Conservation (phyloP, 2,113 vertebrate genomes). For the Grammomys dolichurus region DNA sequence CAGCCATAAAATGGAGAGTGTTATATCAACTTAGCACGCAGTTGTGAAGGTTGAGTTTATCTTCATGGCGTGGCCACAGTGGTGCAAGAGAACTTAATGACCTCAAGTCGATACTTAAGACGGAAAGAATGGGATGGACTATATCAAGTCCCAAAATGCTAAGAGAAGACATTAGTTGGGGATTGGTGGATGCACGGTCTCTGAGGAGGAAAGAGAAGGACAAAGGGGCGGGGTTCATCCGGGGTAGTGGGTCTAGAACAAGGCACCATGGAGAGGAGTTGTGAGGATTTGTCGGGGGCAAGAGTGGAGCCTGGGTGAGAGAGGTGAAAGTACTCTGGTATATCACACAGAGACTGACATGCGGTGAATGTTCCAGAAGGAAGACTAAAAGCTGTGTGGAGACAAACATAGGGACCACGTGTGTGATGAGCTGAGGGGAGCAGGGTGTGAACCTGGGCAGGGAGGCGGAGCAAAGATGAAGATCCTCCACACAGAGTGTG, state of each 20-base stretch:
- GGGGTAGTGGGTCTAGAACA: neutral
- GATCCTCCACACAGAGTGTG: too few species aligned
- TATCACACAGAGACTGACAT: neutral
- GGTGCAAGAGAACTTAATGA: neutral
- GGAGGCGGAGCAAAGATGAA: neutral
- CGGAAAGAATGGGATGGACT: neutral
- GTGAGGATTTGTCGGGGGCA: neutral
- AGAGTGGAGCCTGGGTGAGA: neutral
- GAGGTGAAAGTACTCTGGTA: neutral
- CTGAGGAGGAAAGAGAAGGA: neutral
- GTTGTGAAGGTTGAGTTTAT: neutral
- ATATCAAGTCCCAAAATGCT: neutral
- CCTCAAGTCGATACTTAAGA: constrained; percentile 25
- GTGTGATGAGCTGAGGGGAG: neutral
- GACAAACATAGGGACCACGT: too few species aligned
- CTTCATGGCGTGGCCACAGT: neutral
- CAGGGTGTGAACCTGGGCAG: neutral
- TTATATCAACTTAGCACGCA: neutral
- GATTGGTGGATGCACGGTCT: neutral
- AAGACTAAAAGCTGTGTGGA: neutral
- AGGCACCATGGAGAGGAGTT: neutral
- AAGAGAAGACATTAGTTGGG: neutral
- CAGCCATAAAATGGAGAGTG: neutral
- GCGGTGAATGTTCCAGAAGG: neutral
- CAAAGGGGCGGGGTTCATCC: too few species aligned